These are phyloP conservation scores for Nymphicus hollandicus DNA, from an alignment of 2,113 vertebrate species.

Conservation along the genomic window DNA sequence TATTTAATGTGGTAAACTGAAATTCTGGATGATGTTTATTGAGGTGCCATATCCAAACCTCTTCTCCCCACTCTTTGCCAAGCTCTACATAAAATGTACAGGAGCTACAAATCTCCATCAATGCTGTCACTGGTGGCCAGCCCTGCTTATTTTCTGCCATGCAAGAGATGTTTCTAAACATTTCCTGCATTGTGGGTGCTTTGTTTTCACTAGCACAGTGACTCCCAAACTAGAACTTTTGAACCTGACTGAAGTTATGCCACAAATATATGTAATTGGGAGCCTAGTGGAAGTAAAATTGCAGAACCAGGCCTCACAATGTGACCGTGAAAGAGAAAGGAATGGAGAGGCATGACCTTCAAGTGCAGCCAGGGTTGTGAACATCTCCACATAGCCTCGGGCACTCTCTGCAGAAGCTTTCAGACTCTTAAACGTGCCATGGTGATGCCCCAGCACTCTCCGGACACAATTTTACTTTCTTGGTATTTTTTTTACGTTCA, in stretches of 20 bases:
- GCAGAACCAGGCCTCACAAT: neutral
- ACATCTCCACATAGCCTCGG: neutral
- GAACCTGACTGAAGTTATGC: neutral
- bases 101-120: neutral
- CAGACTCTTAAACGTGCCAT: neutral
- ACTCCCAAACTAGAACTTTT: neutral
- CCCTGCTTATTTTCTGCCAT: neutral
- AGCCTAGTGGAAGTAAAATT: neutral
- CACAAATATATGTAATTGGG: neutral
- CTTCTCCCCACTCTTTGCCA: neutral
- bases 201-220: neutral
- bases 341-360: neutral
- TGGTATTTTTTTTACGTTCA: neutral
- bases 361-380: neutral
- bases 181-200: neutral
- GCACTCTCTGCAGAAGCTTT: neutral
- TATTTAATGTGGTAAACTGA: neutral
- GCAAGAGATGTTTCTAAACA: neutral
- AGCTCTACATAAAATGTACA: neutral
- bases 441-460: neutral
- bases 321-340: neutral
- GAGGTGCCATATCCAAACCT: neutral
- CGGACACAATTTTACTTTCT: neutral
- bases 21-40: neutral
- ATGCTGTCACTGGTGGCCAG: neutral